phyloP scores from a whole-genome alignment of 2,888 invertebrate genomes.

The Tipula vernalis region DNA sequence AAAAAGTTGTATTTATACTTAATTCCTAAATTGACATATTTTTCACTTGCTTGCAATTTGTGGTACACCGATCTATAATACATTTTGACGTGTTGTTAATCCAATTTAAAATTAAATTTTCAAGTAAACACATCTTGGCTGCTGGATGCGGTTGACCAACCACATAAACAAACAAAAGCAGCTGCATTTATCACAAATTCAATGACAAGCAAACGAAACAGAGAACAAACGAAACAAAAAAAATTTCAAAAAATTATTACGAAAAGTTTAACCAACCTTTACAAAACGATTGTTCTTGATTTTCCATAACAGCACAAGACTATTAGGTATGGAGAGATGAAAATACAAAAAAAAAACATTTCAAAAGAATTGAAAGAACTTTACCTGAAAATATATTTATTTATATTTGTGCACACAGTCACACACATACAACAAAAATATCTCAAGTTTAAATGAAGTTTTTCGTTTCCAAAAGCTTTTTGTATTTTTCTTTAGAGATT shows the following conservation, averaged over 20 bases:
- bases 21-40: too few species aligned
- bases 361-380: background rate
- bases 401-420: background rate
- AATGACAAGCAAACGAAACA: background rate
- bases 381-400: background rate
- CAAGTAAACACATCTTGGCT: background rate
- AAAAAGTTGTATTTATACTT: too few species aligned
- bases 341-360: background rate
- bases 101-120: background rate
- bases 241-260: background rate
- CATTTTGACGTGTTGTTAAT: background rate
- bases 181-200: background rate
- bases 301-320: background rate
- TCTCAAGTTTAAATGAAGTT: background rate
- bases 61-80: too few species aligned
- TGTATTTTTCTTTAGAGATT: background rate
- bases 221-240: too few species aligned
- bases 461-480: background rate
- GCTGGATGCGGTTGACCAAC: background rate
- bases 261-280: background rate
- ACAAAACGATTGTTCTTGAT: background rate
- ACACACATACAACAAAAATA: background rate
- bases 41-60: too few species aligned
- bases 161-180: background rate
- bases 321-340: background rate